Evolutionary conservation across 2,113 vertebrate species (phyloP), one percentile per base, ranked within the genome.

Genomic region (Osmerus eperlanus): DNA sequence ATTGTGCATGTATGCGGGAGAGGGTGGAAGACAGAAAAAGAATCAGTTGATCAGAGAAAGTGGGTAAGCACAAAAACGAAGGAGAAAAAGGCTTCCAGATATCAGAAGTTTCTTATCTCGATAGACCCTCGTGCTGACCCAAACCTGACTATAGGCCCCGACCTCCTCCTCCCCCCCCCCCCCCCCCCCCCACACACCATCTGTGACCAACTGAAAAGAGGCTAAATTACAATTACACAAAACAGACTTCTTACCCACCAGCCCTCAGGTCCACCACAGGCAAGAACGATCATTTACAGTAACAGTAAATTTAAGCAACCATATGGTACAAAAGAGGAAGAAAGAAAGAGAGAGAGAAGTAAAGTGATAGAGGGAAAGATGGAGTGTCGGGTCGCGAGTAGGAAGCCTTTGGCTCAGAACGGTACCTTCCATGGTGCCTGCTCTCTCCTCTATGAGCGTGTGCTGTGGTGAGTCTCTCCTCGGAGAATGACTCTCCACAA

Each of bases 401-500:
- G 4, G 56, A 58, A 55, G 61, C 51, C 9, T 15, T 29, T 15
- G 18, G 3, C 3, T 55, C 78, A 5, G 52, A 23, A 67, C 18
- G 3, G 1, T 81, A 83, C 82, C 82, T 83, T 83, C 84, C 84
- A 84, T 87, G 11, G 65, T 41, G 70, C 61, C 16, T 32, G 71
- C 52, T 12, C 21, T 1, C 29, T 29, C 14, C 29, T 15, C 32
- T 65, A 2, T 32, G 36, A 58, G 23, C 4, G 36, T 64, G 62
- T 59, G 72, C 3, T 41, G 19, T 32, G 12, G 55, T 0, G 53
- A 23, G 77, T 0, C 21, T 62, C 25, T 59, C 68, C 65, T 53
- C n/a, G n/a, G 25, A 54, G 71, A 74, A 18, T 25, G 19, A 53
- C 2, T 18, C 54, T 67, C 73, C 61, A 58, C 29, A 52, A 19